Conservation (phyloP, 2,888 invertebrate genomes). For the Vesta saturnalis region DNA sequence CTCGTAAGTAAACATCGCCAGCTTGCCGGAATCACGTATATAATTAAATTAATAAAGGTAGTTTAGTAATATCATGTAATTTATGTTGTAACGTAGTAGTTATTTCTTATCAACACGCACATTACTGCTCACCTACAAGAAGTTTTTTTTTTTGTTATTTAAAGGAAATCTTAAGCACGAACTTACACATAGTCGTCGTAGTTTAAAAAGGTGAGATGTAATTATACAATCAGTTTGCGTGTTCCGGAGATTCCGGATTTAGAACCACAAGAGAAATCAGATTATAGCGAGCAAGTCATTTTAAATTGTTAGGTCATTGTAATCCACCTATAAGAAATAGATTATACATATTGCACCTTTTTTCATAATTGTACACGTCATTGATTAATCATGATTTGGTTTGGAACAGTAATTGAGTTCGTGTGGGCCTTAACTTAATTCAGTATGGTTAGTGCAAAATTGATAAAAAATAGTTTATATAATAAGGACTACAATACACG, state of each 20-base stretch:
- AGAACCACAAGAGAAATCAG: conserved; percentile 31
- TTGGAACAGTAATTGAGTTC: not conserved
- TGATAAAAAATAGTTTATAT: too few relatives aligned
- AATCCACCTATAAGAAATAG: conserved; percentile 1
- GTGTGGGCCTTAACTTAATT: too few relatives aligned
- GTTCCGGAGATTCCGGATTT: conserved; percentile 45
- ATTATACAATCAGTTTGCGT: conserved; percentile 53
- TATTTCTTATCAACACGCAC: conserved; percentile 40
- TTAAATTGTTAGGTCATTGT: conserved; percentile 39
- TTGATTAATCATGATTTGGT: not conserved
- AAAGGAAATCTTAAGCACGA: conserved; percentile 39
- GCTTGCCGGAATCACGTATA: conserved; percentile 25
- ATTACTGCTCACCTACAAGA: conserved; percentile 33
- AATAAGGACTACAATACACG: too few relatives aligned
- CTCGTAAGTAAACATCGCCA: conserved; percentile 19
- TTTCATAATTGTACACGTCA: not conserved
- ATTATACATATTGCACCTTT: too few relatives aligned
- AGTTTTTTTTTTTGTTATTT: conserved; percentile 37
- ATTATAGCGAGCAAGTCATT: conserved; percentile 45
- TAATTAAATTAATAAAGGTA: conserved; percentile 36
- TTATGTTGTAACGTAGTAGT: conserved; percentile 27
- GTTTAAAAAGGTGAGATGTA: conserved; percentile 51
- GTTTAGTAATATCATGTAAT: conserved; percentile 37
- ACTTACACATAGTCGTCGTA: conserved; percentile 42
- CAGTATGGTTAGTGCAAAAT: too few relatives aligned